Base-by-base conservation (phyloP, 2,888 invertebrate species). In the Cheilosia impressa region DNA sequence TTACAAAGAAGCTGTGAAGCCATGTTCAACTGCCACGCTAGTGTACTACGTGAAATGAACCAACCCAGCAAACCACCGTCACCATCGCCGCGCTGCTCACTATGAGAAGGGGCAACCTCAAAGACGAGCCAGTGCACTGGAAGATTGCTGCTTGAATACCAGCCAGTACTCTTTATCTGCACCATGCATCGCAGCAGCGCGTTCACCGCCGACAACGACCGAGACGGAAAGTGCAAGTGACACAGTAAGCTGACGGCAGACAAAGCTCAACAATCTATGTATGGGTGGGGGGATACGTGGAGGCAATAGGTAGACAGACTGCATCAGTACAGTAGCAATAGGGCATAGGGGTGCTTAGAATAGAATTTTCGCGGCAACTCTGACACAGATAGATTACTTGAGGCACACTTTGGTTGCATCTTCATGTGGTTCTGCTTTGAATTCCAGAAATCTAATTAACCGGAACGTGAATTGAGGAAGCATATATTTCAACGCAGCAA, bases 181-280 rank as follows among this genome's bases (percentile, higher is more conserved):
- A 63, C 17, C 43, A 10, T 38, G 38, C 41, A 55, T 65, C 50
- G 24, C 41, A 22, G 63, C 45, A 65, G 45, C 45, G 27, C 34
- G 52, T 22, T 24, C 34, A 15, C 53, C 31, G 45, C 53, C 31
- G 34, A 24, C 62, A 62, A 22, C 31, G 55, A 22, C 31, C 38
- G 19, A 58, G 58, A 50, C 52, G 22, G 31, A 76, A 81, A 85
- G 76, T 72, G 81, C 77, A 85, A 85, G 81, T 85, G 85, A 80
- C 81, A 85, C 62, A 72, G 72, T 85, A 81, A 85, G 85, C 62
- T 58, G 85, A 81, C 66, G 69, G 81, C 76, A 81, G 68, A 81
- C 76, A 62, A 53, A 83, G 78, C 72, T 58, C 57, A 66, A 57
- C 41, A 73, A 53, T 15, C 50, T 73, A 43, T 83, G 66, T 73